Base-by-base conservation (phyloP, 1,140 invertebrate genomes). In the Mamestra configurata region DNA sequence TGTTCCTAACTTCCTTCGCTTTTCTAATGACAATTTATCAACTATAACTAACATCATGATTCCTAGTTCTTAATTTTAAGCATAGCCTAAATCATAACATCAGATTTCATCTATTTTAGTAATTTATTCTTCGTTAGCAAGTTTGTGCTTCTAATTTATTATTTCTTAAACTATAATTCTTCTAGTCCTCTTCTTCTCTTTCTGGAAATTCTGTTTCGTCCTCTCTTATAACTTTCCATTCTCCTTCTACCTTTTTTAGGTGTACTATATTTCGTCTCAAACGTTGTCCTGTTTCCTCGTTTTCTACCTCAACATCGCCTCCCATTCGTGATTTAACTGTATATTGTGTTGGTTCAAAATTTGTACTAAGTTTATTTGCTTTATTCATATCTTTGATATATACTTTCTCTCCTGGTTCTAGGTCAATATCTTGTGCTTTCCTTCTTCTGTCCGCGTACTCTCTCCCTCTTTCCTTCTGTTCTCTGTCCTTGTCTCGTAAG, bases 171-270 rank as follows among this genome's bases (percentile, higher is more conserved):
- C 27, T 31, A 5, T 31, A 31, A 31, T 31, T 31, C 27, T 31
- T 31, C 27, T 31, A 31, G 27, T 31, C 2, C 27, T 31, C 27
- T 31, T 31, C 27, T 31, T 31, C 27, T 31, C 27, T 31, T 31
- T 31, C 27, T 31, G 27, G 27, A 31, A 1, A 1, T 31, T 31
- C 27, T 31, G 27, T 31, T 31, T 31, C 27, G 27, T 31, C 27
- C 27, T 31, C 27, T 31, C 27, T 31, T 31, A 31, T 31, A 43
- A 51, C 49, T 18, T n/a, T 51, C 49, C 49, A 51, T 51, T 51
- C n/a, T n/a, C 49, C 49, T 18, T 51, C 49, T 51, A 51, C n/a
- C 49, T 51, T 51, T 18, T 51, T 51, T 18, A 51, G n/a, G 49
- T 51, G 49, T 51, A 51, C n/a, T 18, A 51, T 18, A 18, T 51